phyloP scores from a whole-genome alignment of 2,888 invertebrate genomes.

The Phasia obesa region DNA sequence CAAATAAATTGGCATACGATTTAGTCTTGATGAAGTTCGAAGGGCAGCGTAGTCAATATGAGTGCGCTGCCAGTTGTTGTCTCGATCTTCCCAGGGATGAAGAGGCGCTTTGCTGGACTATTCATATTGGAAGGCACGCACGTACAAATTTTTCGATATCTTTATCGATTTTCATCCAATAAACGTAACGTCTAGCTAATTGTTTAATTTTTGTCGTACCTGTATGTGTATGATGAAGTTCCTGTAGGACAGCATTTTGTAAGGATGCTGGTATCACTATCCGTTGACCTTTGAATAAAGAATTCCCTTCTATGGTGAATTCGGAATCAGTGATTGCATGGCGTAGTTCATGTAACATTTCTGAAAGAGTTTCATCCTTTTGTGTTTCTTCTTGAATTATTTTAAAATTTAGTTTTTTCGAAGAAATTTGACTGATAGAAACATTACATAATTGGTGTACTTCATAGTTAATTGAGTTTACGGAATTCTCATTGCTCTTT shows the following conservation, averaged over 20 bases:
- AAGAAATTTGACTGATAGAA: background rate
- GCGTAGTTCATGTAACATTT: slow-evolving; percentile 1
- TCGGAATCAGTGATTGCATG: background rate
- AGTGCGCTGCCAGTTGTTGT: slow-evolving; percentile 17
- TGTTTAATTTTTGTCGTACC: slow-evolving; percentile 63
- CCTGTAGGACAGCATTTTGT: slow-evolving; percentile 60
- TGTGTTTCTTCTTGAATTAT: background rate
- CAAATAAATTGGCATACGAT: too few relatives aligned
- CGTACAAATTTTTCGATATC: slow-evolving; percentile 74
- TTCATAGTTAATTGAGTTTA: background rate
- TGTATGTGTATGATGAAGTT: slow-evolving; percentile 73
- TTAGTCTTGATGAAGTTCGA: too few relatives aligned
- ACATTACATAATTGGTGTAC: background rate
- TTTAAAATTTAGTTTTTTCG: background rate
- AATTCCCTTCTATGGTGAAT: background rate
- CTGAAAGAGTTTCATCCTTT: background rate
- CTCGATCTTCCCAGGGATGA: slow-evolving; percentile 58
- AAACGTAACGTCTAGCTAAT: slow-evolving; percentile 73
- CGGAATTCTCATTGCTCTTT: background rate
- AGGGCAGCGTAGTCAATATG: too few relatives aligned
- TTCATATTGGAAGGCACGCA: slow-evolving; percentile 59
- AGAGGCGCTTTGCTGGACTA: slow-evolving; percentile 35
- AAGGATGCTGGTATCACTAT: background rate
- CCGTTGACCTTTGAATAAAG: slow-evolving; percentile 12
- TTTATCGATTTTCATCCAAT: slow-evolving; percentile 74